Base-by-base conservation (phyloP, 2,797 vertebrate species). In the Liparis tanakae region DNA sequence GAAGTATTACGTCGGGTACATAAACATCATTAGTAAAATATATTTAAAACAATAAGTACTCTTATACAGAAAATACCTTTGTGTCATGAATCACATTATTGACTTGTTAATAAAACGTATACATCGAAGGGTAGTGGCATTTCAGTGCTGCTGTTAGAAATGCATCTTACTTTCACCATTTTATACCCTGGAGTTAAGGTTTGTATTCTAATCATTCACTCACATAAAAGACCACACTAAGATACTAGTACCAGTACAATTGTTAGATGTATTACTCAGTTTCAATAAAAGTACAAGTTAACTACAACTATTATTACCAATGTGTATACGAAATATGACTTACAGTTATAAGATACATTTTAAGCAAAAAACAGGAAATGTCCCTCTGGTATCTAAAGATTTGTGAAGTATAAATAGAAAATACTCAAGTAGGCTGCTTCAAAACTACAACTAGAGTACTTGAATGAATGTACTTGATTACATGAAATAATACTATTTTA, bases 221-320 rank as follows among this genome's bases (percentile, higher is more conserved):
- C 10, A 56, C 14, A 56, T 57, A 1, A 22, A 15, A 17, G 5
- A 12, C 17, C 22, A 41, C n/a, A 50, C 48, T 20, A 34, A 64
- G 20, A 14, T 51, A 50, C 62, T 7, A 50, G 20, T 51, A 61
- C 14, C 59, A 46, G 17, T 12, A 18, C 1, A 62, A 46, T 62
- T 33, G 8, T 17, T 46, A 18, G 33, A 37, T 37, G 4, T 41
- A 54, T 30, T 41, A 18, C 9, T 41, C 3, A 54, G 41, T n/a
- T 65, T n/a, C n/a, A 48, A 48, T 65, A 17, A 37, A 65, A 53
- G 48, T 39, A 13, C 56, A 59, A 59, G n/a, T 8, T 34, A n/a
- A n/a, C 20, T 17, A 46, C 15, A 62, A 33, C 9, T 58, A 22
- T 25, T 44, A 33, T 48, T 9, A 43, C 12, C 7, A 44, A 46